Base-by-base conservation (phyloP, 2,888 invertebrate species). In the Gnatocerus cornutus region DNA sequence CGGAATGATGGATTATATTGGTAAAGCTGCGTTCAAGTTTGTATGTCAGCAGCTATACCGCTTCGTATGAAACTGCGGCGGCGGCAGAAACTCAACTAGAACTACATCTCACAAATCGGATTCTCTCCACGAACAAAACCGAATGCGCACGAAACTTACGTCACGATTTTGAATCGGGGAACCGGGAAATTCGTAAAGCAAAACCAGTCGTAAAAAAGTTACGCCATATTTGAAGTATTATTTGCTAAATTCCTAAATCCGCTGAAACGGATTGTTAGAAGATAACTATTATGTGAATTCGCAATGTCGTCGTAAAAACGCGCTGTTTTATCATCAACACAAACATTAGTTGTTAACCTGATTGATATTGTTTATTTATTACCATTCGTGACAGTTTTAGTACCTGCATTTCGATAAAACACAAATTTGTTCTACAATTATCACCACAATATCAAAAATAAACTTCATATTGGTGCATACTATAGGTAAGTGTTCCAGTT, bases 41-140 rank as follows among this genome's bases (percentile, higher is more conserved):
- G 29, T 14, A n/a, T 29, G 21, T n/a, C 21, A 48, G 56, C 12
- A 46, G 43, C 33, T 13, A 1, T 14, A 55, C 45, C 9, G 37
- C 29, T 27, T 21, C 29, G 52, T 46, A 55, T 41, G 39, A 46
- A 50, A 52, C 69, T 43, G 10, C 56, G 5, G 3, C 58, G 50
- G 45, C 68, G 50, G 64, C 63, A 41, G 56, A 50, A 58, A 71
- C 71, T 71, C 71, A 68, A 71, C 71, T 71, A 67, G 66, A 70
- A 66, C 62, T 67, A 45, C 58, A 63, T 68, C 58, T 59, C 59
- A 43, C 71, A 68, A 64, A 71, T 67, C 67, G 67, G 71, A 71
- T 68, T 64, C 64, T 27, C 58, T n/a, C 46, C 8, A 52, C 71
- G 67, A 68, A 64, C 6, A 10, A 4, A 7, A 8, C 37, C 67